Percentiles rank a stretch among this genome's conserved stretches.
Conservation (phyloP, 2,113 vertebrate genomes). For the Lamprotornis superbus region DNA sequence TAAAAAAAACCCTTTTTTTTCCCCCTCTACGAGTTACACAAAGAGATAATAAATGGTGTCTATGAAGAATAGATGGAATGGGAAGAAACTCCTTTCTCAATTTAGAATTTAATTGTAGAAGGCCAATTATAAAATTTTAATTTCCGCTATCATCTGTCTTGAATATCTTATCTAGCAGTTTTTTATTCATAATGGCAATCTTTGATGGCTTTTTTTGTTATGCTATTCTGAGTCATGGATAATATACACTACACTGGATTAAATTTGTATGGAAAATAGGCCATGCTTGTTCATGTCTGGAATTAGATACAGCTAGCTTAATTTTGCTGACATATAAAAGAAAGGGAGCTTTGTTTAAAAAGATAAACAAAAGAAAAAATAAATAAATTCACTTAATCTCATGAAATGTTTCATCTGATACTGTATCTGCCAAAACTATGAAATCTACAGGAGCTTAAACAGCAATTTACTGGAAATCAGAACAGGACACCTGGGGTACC, state of each 20-base stretch:
- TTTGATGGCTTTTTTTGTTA: conserved; percentile 50
- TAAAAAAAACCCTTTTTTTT: neutral
- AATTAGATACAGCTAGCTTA: conserved; percentile 52
- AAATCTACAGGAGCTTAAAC: neutral
- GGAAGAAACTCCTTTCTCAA: neutral
- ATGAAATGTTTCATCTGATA: neutral
- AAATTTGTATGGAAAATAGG: conserved; percentile 60
- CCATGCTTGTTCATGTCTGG: conserved; percentile 9
- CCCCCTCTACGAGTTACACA: neutral
- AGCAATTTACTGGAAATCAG: conserved; percentile 29
- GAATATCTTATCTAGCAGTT: conserved; percentile 50
- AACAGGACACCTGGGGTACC: neutral
- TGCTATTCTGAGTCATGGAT: conserved; percentile 12
- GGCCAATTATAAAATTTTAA: conserved; percentile 52
- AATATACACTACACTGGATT: conserved; percentile 28
- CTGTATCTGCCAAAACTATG: neutral
- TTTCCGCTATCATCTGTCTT: conserved; percentile 28
- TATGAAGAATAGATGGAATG: neutral
- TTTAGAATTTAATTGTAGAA: conserved; percentile 47
- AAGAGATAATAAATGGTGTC: conserved; percentile 4
- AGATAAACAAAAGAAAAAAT: neutral
- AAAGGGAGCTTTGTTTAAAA: neutral
- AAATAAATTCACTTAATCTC: neutral
- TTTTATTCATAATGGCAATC: conserved; percentile 47
- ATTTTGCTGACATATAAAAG: conserved; percentile 36